Evolutionary conservation across 2,113 vertebrate genomes (phyloP), one percentile per base, ranked within the genome.

Genomic region (Zootoca vivipara): DNA sequence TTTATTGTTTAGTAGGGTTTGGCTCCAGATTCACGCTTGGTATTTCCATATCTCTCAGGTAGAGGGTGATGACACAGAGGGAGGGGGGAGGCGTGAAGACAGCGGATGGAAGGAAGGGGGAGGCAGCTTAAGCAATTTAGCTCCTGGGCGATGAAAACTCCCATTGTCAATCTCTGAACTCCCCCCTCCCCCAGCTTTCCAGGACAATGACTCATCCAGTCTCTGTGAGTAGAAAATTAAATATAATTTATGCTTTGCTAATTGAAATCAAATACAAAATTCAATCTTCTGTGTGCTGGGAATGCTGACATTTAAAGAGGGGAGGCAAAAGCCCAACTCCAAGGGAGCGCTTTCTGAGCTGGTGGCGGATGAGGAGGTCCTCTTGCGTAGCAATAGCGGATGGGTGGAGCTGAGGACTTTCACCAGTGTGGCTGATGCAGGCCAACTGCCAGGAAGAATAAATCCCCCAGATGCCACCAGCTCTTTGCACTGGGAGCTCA

Each of bases 261-360:
- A 96, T 96, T 96, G 95, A 97, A 97, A 96, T 95, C 96, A 96
- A 95, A 96, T 95, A 96, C 92, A 96, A 95, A 96, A 96, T 92
- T 96, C 94, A 95, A 90, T 96, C 96, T 96, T 93, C 91, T n/a
- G 35, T 89, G 93, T 92, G 92, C 88, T 89, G 82, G 80, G 89
- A 91, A 94, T 67, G 93, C 85, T 93, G 92, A 91, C 46, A 79
- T 94, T 94, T 94, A 92, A 96, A 89, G 56, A 93, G 70, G 67
- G 88, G 26, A 7, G 78, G 87, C 28, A 64, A 56, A 92, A 89
- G 87, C 20, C 52, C 78, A 72, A 79, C 38, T 46, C 64, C 88
- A 89, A 91, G 91, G 90, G 95, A 83, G 88, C 72, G 93, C 85
- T 40, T 28, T 87, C 90, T 88, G 7, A 18, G 89, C 77, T 81